Percentiles rank a stretch among this genome's conserved stretches.
Conservation (phyloP, 1,140 invertebrate genomes). For the Hestina assimilis region DNA sequence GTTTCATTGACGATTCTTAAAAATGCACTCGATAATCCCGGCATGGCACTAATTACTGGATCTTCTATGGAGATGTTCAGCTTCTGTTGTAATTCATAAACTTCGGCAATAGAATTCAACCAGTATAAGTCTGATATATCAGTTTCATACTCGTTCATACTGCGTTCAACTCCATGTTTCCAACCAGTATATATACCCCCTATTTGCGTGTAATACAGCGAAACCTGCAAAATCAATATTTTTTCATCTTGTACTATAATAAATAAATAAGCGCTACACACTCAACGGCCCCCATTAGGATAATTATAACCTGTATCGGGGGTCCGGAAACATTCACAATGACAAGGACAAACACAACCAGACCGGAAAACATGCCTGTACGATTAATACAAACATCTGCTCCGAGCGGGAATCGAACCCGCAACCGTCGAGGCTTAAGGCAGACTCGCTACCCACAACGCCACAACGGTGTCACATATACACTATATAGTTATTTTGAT, state of each 20-base stretch:
- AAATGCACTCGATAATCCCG: conserved; percentile 67
- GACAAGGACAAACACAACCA: too few species aligned
- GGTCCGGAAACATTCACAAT: too few species aligned
- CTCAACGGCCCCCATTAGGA: too few species aligned
- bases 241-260: background rate
- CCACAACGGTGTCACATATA: too few species aligned
- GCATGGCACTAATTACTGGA: conserved; percentile 42
- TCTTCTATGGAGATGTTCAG: conserved; percentile 63
- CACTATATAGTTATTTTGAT: too few species aligned
- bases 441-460: too few species aligned
- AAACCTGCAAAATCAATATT: conserved; percentile 72
- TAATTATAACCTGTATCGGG: too few species aligned
- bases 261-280: background rate
- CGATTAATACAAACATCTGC: too few species aligned
- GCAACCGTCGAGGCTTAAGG: too few species aligned
- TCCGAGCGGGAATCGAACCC: too few species aligned
- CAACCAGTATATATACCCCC: conserved; percentile 84
- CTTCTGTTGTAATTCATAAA: conserved; percentile 81
- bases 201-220: conserved; percentile 84
- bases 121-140: conserved; percentile 84
- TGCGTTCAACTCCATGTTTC: conserved; percentile 82
- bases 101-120: conserved; percentile 87
- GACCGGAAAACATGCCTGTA: too few species aligned
- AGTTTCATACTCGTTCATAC: conserved; percentile 80
- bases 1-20: conserved; percentile 56